Base-by-base conservation (phyloP, 2,888 invertebrate species). In the Microplitis manilae region DNA sequence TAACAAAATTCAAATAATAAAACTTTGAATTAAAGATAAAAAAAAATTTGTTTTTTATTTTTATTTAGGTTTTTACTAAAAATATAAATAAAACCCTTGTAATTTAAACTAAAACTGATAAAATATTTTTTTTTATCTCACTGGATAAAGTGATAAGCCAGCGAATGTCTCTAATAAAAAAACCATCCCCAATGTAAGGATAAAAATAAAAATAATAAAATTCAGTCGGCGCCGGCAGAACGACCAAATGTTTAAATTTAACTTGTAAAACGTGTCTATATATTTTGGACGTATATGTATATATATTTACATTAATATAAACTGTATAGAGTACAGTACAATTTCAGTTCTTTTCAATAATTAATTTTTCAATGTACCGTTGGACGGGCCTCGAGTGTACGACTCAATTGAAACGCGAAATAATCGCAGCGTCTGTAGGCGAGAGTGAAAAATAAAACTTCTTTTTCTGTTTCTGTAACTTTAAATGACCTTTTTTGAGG, bases 101-200 rank as follows among this genome's bases (percentile, higher is more conserved):
- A 72, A 72, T 72, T 72, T 38, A 62, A 40, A 20, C 39, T 39
- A 15, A 65, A 76, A 68, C 76, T 76, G 76, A 76, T 76, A 76
- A 76, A 76, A 76, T 68, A 76, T 72, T 76, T 68, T 76, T 41
- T 60, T 68, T 61, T 68, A 72, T 62, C 39, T 71, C 60, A 60
- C 61, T 39, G 30, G 30, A 30, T 38, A 9, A 60, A 38, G 76
- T 68, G 68, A 76, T 76, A 76, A 72, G 68, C 72, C 72, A 60
- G 38, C 50, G 50, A 50, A 13, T 50, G 13, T 13, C 50, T 8
- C 13, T 13, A 13, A 50, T 50, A 50, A 50, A 50, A 50, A 50
- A 50, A 50, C 50, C 50, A 13, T 50, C 13, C 50, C 4, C 8
- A 50, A 13, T 50, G 13, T 2, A 8, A 1, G 13, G 50, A 50